Evolutionary conservation across 2,797 vertebrate genomes (phyloP).

Genomic region (Petrocephalus sullivani): DNA sequence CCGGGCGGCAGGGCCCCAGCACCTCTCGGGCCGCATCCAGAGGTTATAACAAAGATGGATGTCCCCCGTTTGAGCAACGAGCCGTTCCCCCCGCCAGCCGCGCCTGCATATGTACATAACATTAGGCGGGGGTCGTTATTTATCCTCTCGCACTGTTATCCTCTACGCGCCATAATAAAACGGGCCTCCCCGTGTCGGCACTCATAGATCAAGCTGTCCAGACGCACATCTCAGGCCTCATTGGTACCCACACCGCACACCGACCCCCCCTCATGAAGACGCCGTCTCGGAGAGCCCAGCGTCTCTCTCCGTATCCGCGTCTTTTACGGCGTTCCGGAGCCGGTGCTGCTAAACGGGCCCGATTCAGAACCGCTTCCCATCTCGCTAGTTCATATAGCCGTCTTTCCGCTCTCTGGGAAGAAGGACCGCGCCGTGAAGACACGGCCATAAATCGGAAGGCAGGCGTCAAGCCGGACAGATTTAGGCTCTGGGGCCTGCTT

Average conservation of each 20-base stretch:
- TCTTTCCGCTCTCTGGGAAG: not conserved
- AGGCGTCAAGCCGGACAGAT: not conserved
- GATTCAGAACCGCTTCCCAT: not conserved
- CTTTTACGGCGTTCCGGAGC: conserved; percentile 17
- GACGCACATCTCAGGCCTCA: conserved; percentile 7
- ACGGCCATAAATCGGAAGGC: not conserved
- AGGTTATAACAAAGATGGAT: conserved; percentile 59
- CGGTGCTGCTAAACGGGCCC: not conserved
- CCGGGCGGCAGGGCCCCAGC: conserved; percentile 48
- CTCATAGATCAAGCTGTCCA: conserved; percentile 24
- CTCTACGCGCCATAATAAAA: conserved; percentile 20
- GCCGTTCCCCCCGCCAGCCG: conserved; percentile 44
- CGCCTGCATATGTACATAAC: conserved; percentile 32
- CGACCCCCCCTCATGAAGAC: not conserved
- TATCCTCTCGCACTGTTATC: conserved; percentile 33
- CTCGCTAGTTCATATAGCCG: not conserved
- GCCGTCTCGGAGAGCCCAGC: conserved; percentile 19
- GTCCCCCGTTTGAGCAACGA: conserved; percentile 51
- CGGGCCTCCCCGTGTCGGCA: conserved; percentile 12
- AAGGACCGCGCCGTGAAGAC: not conserved
- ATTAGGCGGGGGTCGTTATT: conserved; percentile 31
- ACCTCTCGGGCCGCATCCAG: conserved; percentile 42
- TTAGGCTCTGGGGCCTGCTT: not conserved
- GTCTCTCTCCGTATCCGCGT: conserved; percentile 2
- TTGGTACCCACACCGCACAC: conserved; percentile 13